These are phyloP conservation scores for Plagiodera versicolora DNA, from an alignment of 2,888 invertebrate genomes.

Conservation along the genomic window DNA sequence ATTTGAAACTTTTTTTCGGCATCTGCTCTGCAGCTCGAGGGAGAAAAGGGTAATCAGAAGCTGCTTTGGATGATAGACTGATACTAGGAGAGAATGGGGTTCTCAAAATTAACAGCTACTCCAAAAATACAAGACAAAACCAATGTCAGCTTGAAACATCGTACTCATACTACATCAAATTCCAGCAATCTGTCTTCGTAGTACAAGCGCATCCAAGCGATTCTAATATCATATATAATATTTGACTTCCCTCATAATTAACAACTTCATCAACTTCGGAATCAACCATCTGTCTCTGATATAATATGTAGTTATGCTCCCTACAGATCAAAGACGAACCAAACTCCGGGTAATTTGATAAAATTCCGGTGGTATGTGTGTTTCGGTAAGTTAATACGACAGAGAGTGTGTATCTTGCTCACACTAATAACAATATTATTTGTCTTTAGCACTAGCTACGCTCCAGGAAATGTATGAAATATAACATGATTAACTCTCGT, in stretches of 20 bases:
- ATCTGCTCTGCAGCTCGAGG: neutral
- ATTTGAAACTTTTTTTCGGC: constrained; percentile 12
- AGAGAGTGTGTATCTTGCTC: neutral
- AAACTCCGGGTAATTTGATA: constrained; percentile 11
- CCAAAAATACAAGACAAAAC: too few species aligned
- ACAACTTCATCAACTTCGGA: constrained; percentile 10
- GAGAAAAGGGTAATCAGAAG: neutral
- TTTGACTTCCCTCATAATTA: constrained; percentile 10
- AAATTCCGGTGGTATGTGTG: neutral
- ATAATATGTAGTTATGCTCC: constrained; percentile 2
- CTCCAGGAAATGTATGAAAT: too few species aligned
- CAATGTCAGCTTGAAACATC: too few species aligned
- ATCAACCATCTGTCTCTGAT: constrained; percentile 6
- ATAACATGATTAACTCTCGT: too few species aligned
- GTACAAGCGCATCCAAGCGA: neutral
- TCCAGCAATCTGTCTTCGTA: neutral
- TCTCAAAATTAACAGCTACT: neutral
- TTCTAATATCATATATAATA: neutral
- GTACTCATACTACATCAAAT: too few species aligned
- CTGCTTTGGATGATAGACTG: too few species aligned
- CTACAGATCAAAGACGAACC: constrained; percentile 11
- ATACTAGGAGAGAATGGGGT: neutral
- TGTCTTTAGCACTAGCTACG: neutral
- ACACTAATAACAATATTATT: neutral
- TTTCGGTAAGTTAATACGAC: neutral